Base-by-base conservation (phyloP, 1,140 invertebrate species). In the Diprion similis region DNA sequence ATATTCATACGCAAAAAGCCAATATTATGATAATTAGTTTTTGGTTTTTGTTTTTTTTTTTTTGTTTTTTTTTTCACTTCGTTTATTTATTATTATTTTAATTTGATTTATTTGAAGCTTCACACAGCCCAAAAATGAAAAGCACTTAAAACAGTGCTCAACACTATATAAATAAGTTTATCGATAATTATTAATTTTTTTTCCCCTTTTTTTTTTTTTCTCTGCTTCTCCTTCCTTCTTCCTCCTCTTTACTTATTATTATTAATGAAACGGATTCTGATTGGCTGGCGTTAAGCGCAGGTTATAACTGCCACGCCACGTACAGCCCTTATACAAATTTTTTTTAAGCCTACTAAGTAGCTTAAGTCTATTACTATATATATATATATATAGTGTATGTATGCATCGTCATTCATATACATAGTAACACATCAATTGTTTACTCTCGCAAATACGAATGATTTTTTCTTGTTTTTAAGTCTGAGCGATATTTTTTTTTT, bases 121-220 rank as follows among this genome's bases (percentile, higher is more conserved):
- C 83, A 84, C 83, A 86, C 84, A 85, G 84, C 81, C 51, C 82
- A 82, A 84, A 80, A 86, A 85, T 84, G 81, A 84, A 81, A 83
- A 85, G 85, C 85, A 86, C 85, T 85, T 86, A 85, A 86, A 86
- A 86, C 84, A 86, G 85, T 86, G 85, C 85, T 85, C 78, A 81
- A 85, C 79, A 82, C 80, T 84, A 80, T 83, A 59, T 59, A 59
- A 59, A 59, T 59, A 59, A 59, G 51, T 59, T 37, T 59, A 59
- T 59, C 51, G 51, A 59, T 59, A 59, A 59, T 59, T 7, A 59
- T 59, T 59, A 59, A 15, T 59, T 37, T 3, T 37, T 37, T 37
- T 37, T n/a, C n/a, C n/a, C n/a, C n/a, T 37, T 37, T 37, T 37
- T 37, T 24, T 24, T 2, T 37, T 6, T 0, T 6, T 37, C 6